Evolutionary conservation across 2,113 vertebrate species (phyloP), one percentile per base, ranked within the genome.

Genomic region (Hepsetus odoe): DNA sequence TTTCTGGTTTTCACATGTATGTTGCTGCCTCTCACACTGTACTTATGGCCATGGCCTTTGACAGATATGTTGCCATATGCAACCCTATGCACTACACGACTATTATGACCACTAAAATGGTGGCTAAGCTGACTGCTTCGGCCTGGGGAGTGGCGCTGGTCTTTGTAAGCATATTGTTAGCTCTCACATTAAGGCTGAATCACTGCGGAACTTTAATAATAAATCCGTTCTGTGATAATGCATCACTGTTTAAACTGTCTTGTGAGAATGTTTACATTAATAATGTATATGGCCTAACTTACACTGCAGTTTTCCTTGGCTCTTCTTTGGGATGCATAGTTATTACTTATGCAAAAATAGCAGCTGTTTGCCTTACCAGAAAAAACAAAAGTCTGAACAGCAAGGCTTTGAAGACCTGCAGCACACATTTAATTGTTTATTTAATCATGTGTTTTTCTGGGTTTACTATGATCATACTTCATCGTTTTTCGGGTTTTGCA

Each of bases 31-130:
- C 75, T 0, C 89, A 90, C 72, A 86, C 86, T 0, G 66, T 90
- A 4, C 85, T 92, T 1, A 89, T 91, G 77, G 87, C 87, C 1
- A 90, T 91, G 91, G 88, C 90, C 0, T 89, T 89, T 3, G 90
- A 92, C 70, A 84, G 91, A 40, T 92, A 89, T 10, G 76, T 90
- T 74, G 90, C 91, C 67, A 91, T 92, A 78, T 91, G 89, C 12
- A 82, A 86, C 14, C 88, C 91, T 0, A 77, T 91, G 49, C 82
- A 76, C 22, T 91, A 91, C 22, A 0, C 82, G 0, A 0, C 79
- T 24, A 85, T 91, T 67, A 91, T 91, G 90, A 90, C 73, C 59
- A 80, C 56, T 35, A 80, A 38, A n/a, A 89, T 80, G 85, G 85
- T 91, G 71, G 8, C 85, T 0, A 86, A 73, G 64, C 80, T 92